Conservation (phyloP, 2,113 vertebrate species). For the Nanger granti region DNA sequence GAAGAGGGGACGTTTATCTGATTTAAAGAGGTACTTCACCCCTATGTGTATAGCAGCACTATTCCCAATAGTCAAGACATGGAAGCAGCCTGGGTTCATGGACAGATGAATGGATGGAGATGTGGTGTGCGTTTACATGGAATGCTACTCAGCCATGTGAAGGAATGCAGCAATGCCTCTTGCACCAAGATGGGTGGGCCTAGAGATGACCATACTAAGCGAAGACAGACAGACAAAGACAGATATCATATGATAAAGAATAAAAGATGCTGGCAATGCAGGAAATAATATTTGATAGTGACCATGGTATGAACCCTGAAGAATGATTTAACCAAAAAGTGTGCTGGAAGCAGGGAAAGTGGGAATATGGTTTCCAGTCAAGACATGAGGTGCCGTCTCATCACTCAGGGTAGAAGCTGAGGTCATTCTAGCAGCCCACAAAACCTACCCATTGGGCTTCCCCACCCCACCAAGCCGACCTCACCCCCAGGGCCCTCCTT, state of each 20-base stretch:
- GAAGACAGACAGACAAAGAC: neutral
- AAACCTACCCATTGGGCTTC: fast-evolving
- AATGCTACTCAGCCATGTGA: neutral
- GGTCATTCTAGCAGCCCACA: neutral
- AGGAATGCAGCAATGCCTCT: neutral
- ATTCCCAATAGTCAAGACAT: neutral
- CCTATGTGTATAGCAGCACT: neutral
- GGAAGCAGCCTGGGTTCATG: neutral
- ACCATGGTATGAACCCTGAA: neutral
- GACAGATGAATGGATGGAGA: neutral
- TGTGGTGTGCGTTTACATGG: fast-evolving
- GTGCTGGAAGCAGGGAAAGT: neutral
- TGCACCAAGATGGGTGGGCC: neutral
- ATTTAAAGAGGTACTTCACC: neutral
- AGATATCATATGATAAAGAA: neutral
- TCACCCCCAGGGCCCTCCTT: fast-evolving
- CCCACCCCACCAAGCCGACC: neutral
- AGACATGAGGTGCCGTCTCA: neutral
- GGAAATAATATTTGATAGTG: neutral
- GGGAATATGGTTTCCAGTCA: neutral
- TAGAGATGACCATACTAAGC: neutral
- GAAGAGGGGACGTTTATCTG: neutral
- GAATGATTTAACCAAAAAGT: neutral
- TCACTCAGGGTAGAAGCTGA: neutral
- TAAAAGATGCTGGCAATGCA: neutral